Base-by-base conservation (phyloP, 2,888 invertebrate genomes). In the Tachina fera region DNA sequence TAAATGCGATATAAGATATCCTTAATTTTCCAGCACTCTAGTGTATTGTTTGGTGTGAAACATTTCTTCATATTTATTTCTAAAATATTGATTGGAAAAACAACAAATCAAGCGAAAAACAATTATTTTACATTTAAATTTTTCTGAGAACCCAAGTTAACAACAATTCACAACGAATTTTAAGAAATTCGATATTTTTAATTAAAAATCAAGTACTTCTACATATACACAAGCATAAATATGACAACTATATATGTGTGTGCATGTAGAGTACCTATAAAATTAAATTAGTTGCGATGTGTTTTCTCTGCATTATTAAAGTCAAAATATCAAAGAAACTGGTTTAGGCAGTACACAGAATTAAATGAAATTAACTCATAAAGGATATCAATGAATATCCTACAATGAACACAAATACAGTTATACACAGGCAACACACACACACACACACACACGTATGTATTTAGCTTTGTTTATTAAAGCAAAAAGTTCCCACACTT, bases 131-230 rank as follows among this genome's bases (percentile, higher is more conserved):
- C 9, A 49, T 49, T 65, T 67, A 16, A 61, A 70, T 16, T 58
- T 14, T 83, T 88, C 90, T 90, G 90, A 89, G 91, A 90, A 90
- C 88, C 84, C 79, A 83, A 87, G 76, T 87, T 86, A 88, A 83
- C 86, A 87, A 87, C 76, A 88, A 89, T 91, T 90, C 90, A 90
- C 90, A 90, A 89, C 88, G 87, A 67, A 87, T 89, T 88, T 63
- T 70, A 65, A 70, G 90, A 81, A 90, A 91, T 85, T 77, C 58
- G 89, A 90, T 91, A 90, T 87, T 88, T 56, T 80, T 79, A 87
- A 78, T 81, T 78, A 63, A 78, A 81, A 80, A 85, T 83, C 77
- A 76, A 84, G 80, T 76, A 79, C 63, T 56, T 81, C 67, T 53
- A 72, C 56, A 63, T 53, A 53, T 9, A 56, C 61, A 8, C 41